Evolutionary conservation across 2,113 vertebrate genomes (phyloP), one percentile per base, ranked within the genome.

Genomic region (Cettia cetti): DNA sequence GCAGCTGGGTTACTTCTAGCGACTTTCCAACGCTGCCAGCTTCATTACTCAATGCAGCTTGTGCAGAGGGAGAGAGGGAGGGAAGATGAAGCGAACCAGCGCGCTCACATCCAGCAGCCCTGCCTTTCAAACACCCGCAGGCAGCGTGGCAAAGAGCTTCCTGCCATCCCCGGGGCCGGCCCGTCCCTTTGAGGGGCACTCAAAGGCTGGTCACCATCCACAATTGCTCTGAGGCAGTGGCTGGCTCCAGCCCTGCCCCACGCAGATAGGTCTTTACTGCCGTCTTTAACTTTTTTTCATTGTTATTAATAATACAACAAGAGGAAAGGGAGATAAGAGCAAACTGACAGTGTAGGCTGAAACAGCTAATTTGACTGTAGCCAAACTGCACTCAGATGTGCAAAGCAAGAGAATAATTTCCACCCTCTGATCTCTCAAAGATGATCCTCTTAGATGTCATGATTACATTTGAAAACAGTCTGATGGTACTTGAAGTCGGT

Each of bases 291-390:
- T 79, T 65, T 49, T 52, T 18, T 30, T 65, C 82, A 45, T 86
- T 82, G 44, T 89, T 92, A 94, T 94, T 93, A 95, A 94, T 96
- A 96, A 97, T 96, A 97, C 82, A 95, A 95, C 94, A 97, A 96
- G 95, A 96, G 76, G 63, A 86, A 92, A 90, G 71, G 59, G 91
- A 95, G 89, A 97, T 86, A 49, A 96, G 96, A 95, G 94, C 91
- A 94, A 93, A 82, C 85, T 93, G 93, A 93, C 94, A 96, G 65
- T 11, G 83, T 86, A 93, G 90, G 85, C 90, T 95, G 93, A 93
- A 96, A 88, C 88, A 94, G 90, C 88, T 95, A 96, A 93, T 96
- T 92, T 96, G 88, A 94, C 93, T 90, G 88, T 75, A 97, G 93
- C 92, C 93, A 94, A 93, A 96, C 92, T 94, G 93, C 94, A 71